These are phyloP conservation scores for Hydrotaea diabolus DNA, from an alignment of 2,888 invertebrate species.

Conservation along the genomic window DNA sequence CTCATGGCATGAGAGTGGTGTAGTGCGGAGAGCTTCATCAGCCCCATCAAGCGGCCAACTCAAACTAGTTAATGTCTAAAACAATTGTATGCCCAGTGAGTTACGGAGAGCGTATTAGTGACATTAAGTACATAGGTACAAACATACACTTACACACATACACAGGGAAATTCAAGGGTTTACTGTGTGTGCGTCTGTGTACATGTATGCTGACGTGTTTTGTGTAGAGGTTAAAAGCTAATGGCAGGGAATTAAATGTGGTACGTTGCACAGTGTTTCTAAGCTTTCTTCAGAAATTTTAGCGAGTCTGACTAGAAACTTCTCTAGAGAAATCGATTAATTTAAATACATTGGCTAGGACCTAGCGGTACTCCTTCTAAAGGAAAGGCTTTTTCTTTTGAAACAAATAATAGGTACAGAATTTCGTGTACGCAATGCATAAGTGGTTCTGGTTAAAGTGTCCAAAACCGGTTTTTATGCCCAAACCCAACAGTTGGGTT, in stretches of 20 bases:
- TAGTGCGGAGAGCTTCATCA: conserved; percentile 23
- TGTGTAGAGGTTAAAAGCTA: conserved; percentile 62
- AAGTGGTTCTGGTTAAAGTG: too few species aligned
- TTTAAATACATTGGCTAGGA: too few species aligned
- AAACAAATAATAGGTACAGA: too few species aligned
- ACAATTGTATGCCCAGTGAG: background rate
- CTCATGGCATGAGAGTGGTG: conserved; percentile 38
- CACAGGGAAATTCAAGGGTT: conserved; percentile 3
- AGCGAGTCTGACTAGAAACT: too few species aligned
- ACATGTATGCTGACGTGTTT: background rate
- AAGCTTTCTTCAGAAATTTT: background rate
- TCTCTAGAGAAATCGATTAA: too few species aligned
- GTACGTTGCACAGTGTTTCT: background rate
- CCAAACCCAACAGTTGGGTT: too few species aligned
- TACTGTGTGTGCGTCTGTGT: background rate
- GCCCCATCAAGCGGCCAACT: background rate
- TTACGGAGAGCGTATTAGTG: conserved; percentile 4
- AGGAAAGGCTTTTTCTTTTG: too few species aligned
- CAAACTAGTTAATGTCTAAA: background rate
- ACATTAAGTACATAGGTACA: background rate
- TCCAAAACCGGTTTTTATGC: too few species aligned
- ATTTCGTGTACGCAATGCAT: too few species aligned
- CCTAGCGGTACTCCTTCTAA: too few species aligned
- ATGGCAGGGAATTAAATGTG: conserved; percentile 56
- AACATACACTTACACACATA: background rate